These are phyloP conservation scores for Pediacus dermestoides DNA, from an alignment of 2,888 invertebrate genomes.

Conservation along the genomic window DNA sequence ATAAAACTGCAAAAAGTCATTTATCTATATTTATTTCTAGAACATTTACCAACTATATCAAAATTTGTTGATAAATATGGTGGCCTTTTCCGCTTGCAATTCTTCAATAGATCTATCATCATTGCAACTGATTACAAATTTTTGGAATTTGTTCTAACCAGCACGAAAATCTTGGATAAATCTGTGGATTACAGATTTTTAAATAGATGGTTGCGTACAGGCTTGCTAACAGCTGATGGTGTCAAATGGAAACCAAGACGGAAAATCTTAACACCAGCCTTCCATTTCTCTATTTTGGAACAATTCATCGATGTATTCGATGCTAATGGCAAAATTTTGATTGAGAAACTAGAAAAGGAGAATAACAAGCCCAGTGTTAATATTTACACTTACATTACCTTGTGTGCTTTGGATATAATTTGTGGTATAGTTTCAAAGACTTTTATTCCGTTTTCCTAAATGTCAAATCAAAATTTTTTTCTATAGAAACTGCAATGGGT, in stretches of 20 bases:
- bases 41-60: constrained; percentile 9
- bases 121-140: constrained; percentile 59
- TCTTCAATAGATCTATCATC: constrained; percentile 12
- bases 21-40: too few species aligned
- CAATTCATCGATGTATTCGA: constrained; percentile 69
- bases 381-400: constrained; percentile 60
- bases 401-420: constrained; percentile 60
- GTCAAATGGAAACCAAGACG: constrained; percentile 64
- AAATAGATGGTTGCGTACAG: constrained; percentile 23
- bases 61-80: constrained; percentile 15
- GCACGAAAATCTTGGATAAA: constrained; percentile 21
- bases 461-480: constrained; percentile 21
- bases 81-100: constrained; percentile 13
- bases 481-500: constrained; percentile 82
- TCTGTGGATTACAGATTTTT: constrained; percentile 18
- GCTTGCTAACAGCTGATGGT: constrained; percentile 33
- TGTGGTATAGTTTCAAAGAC: constrained; percentile 56
- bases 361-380: constrained; percentile 52
- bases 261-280: constrained; percentile 72
- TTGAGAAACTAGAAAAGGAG: constrained; percentile 52
- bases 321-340: constrained; percentile 57
- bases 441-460: too few species aligned
- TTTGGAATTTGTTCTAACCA: constrained; percentile 48
- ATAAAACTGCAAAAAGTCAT: too few species aligned
- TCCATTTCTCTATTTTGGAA: constrained; percentile 74